Evolutionary conservation across 2,888 invertebrate genomes (phyloP), one percentile per base, ranked within the genome.

Genomic region (Lasioglossum figueresi): DNA sequence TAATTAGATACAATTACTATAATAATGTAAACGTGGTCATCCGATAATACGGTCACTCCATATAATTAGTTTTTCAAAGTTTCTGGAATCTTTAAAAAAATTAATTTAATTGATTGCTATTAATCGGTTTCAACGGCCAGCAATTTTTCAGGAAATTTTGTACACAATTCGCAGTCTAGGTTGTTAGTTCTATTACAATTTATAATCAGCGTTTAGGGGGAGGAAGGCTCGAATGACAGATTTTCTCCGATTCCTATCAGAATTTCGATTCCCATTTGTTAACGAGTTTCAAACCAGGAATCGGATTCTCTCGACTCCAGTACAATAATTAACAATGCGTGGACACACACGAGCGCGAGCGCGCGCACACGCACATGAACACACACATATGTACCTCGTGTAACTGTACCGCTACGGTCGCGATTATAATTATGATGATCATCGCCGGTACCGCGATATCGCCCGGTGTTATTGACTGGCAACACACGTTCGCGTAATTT

Each of bases 401-500:
- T 40, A 63, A 63, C 59, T 8, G 71, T 76, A 56, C 56, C 31
- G 27, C 3, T 45, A 34, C 52, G 23, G 27, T 75, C 75, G 34
- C 75, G 73, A 76, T 80, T 83, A 76, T 80, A 84, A 74, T 79
- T 77, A 83, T 84, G 82, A 87, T 87, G 74, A 90, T 90, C 81
- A 84, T 88, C 82, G 73, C 27, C 31, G 45, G 66, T 80, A 74
- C 66, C 72, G 59, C 71, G 80, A 52, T 52, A 86, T 85, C 82
- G 76, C 63, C 66, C 71, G 76, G 76, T 77, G 43, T 59, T 83
- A 86, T 83, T 84, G 82, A 88, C 85, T 82, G 79, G 77, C 86
- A 87, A 90, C 88, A 82, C 78, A 77, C 45, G 85, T 80, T 78
- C 75, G 81, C 71, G 82, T 85, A 87, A 88, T 88, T 84, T 66